phyloP scores from a whole-genome alignment of 1,140 invertebrate genomes.

The Drosophila setifemur region DNA sequence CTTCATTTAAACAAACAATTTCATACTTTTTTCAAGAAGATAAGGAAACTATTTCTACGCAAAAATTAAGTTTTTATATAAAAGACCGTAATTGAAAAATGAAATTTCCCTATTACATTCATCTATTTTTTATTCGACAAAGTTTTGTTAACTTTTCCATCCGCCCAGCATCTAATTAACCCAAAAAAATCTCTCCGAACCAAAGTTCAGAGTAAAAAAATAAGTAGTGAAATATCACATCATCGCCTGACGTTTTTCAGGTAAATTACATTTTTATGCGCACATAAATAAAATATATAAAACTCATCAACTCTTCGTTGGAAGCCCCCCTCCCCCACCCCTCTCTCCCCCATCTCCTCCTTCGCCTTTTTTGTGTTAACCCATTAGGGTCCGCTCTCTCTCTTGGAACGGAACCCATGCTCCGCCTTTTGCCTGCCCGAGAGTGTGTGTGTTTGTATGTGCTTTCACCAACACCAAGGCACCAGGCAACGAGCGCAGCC shows the following conservation, averaged over 20 bases:
- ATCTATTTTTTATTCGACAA: too few relatives aligned
- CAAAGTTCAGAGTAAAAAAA: not conserved
- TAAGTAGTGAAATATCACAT: conserved; percentile 36
- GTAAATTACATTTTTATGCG: conserved; percentile 59
- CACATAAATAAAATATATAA: conserved; percentile 57
- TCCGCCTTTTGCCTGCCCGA: conserved; percentile 58
- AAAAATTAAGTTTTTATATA: too few relatives aligned
- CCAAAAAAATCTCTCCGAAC: conserved; percentile 8
- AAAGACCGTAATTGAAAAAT: too few relatives aligned
- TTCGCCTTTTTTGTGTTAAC: conserved; percentile 40
- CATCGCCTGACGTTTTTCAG: conserved; percentile 62
- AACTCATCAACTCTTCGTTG: conserved; percentile 8
- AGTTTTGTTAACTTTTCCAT: conserved; percentile 13
- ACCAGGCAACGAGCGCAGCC: too few relatives aligned
- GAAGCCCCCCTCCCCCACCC: not conserved
- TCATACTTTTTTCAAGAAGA: too few relatives aligned
- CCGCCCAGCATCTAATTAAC: conserved; percentile 20
- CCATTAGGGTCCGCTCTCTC: conserved; percentile 17
- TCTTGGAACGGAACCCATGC: conserved; percentile 72
- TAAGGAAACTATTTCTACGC: too few relatives aligned
- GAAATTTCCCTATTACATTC: too few relatives aligned
- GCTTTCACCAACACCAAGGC: conserved; percentile 25
- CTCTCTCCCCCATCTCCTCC: not conserved
- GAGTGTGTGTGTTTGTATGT: not conserved
- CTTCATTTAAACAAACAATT: too few relatives aligned